Base-by-base conservation (phyloP, 2,113 vertebrate genomes). In the Maccullochella peelii region DNA sequence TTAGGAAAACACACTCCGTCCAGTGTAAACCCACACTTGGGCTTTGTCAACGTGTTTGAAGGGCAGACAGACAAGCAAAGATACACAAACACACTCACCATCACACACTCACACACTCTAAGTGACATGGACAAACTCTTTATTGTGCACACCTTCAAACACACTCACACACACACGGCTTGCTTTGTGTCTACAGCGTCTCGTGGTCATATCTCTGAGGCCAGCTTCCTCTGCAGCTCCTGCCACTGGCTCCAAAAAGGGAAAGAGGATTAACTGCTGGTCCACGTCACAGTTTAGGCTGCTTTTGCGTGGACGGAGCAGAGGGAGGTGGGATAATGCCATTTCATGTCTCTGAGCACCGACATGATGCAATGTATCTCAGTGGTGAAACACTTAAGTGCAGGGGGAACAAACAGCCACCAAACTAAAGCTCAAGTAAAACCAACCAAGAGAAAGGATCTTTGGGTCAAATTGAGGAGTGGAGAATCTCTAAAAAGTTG, bases 241-340 rank as follows among this genome's bases (percentile, higher is more conserved):
- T 63, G 89, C 92, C 91, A 93, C 88, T 84, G 89, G 88, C 88
- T 91, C 90, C 89, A 90, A 73, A 88, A 77, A 86, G 88, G 70
- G 71, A 95, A 94, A 95, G 90, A 86, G 92, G 95, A 96, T 96
- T 95, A 96, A 84, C 67, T 82, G 84, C 84, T 84, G 93, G 94
- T 93, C 92, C 93, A 89, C 86, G 73, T 92, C 90, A 93, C 86
- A 88, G 88, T 94, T 95, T 92, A 90, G 92, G 77, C 91, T 72
- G 87, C 83, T 90, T 89, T 92, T 93, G 92, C 83, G 68, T 91
- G 93, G 91, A 94, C 69, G 81, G 82, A 87, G 85, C 89, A 93
- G 91, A 95, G 85, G 86, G 87, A 88, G 88, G 92, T 90, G 93
- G 91, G 93, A 95, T 95, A 94, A 95, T 94, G 86, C 82, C 76